Conservation (phyloP, 2,888 invertebrate species). For the Dascillus cervinus region DNA sequence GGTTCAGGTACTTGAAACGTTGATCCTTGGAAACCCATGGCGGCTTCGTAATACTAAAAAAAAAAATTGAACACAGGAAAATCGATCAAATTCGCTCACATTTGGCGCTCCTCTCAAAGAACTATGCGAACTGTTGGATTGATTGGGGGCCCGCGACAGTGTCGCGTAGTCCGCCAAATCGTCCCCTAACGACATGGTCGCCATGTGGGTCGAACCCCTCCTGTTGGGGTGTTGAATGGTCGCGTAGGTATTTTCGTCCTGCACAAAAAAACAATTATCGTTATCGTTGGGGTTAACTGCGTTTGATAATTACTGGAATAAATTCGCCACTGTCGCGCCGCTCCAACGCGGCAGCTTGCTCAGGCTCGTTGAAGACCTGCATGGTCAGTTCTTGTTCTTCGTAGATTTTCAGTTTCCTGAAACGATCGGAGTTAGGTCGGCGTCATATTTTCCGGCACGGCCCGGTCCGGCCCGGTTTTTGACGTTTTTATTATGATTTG, state of each 20-base stretch:
- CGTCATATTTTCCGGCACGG: too few species aligned
- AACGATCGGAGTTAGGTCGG: too few species aligned
- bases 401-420: conserved; percentile 74
- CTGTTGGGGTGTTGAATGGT: conserved; percentile 63
- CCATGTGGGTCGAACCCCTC: conserved; percentile 42
- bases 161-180: conserved; percentile 60
- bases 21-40: conserved; percentile 60
- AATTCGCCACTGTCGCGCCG: conserved; percentile 46
- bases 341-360: conserved; percentile 42
- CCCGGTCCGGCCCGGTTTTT: too few species aligned
- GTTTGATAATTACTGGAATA: conserved; percentile 44
- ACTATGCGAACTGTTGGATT: conserved; percentile 43
- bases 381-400: conserved; percentile 90
- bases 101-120: conserved; percentile 49
- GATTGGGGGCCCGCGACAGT: conserved; percentile 44
- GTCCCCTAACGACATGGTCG: conserved; percentile 40
- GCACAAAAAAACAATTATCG: conserved; percentile 17
- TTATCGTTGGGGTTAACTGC: background rate
- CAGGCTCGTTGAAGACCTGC: conserved; percentile 82
- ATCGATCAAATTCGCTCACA: conserved; percentile 33
- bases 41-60: conserved; percentile 53
- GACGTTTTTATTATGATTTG: too few species aligned
- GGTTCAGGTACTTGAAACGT: conserved; percentile 65
- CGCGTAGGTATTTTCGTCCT: conserved; percentile 73
- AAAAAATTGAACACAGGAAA: conserved; percentile 11